Evolutionary conservation across 1,140 invertebrate species (phyloP).

Genomic region (Drosophila simulans): DNA sequence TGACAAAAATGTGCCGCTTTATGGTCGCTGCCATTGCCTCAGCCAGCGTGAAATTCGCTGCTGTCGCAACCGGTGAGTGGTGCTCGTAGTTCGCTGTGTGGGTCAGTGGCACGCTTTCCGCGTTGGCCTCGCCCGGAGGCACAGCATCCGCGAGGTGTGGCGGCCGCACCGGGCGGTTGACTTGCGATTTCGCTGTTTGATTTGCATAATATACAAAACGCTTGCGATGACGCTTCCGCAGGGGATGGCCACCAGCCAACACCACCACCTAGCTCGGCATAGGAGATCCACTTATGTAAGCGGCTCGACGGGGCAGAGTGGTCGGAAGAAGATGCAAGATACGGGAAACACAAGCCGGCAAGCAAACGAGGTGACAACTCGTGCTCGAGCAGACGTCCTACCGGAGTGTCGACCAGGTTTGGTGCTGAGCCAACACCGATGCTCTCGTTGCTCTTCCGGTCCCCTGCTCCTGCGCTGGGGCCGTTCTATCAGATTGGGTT

Average conservation of each 20-base stretch:
- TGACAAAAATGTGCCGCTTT: conserved; percentile 76
- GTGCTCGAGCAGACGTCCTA: conserved; percentile 23
- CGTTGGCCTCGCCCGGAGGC: conserved; percentile 21
- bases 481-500: conserved; percentile 20
- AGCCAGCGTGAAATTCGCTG: conserved; percentile 42
- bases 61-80: conserved; percentile 61
- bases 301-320: conserved; percentile 16
- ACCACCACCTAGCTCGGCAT: conserved; percentile 2
- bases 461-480: not conserved
- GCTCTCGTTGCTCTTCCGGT: conserved; percentile 1
- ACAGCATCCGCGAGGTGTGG: conserved; percentile 38
- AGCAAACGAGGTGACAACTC: conserved; percentile 42
- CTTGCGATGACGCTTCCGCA: conserved; percentile 48
- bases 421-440: conserved; percentile 34
- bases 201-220: conserved; percentile 74
- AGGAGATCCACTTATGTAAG: conserved; percentile 50
- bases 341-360: conserved; percentile 62
- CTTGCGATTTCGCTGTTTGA: conserved; percentile 49
- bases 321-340: conserved; percentile 57
- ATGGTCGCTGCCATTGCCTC: conserved; percentile 43
- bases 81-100: conserved; percentile 51
- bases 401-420: conserved; percentile 41
- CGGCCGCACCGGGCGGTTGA: conserved; percentile 23
- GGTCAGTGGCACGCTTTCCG: conserved; percentile 74
- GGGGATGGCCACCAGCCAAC: conserved; percentile 32